Base-by-base conservation (phyloP, 2,888 invertebrate species). In the Boloria euphrosyne region DNA sequence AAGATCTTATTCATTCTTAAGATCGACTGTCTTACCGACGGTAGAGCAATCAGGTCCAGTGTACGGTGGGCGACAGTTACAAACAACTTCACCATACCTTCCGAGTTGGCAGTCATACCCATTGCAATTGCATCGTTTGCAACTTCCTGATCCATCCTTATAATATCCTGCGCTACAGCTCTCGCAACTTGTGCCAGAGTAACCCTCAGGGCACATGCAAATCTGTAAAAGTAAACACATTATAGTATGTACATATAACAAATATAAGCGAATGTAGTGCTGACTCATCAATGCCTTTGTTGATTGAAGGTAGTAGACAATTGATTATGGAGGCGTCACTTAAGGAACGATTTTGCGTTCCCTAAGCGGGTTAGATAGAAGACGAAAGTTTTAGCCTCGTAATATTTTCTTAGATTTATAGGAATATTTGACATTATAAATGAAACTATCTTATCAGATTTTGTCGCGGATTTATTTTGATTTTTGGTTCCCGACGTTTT, bases 131-230 rank as follows among this genome's bases (percentile, higher is more conserved):
- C 98, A 98, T 43, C 81, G 88, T 4, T 86, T 88, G 75, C 97
- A 96, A n/a, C 93, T 85, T 13, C 94, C 94, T 61, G 86, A 91
- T 0, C 85, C 84, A 74, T 96, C 95, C 66, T 95, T 94, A 83
- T 96, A 97, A 83, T 95, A 95, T 13, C 96, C 95, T 0, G 94
- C 80, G 0, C 93, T 87, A 78, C 97, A 97, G 6, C 81, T 87
- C 85, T 98, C 97, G 79, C 98, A 98, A 61, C 97, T 97, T 0
- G 95, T 94, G 63, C 98, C 98, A 13, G 89, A 89, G 78, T 97
- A 97, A 1, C 97, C 98, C 0, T 86, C 78, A 0, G 97, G 97
- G 80, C 98, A 98, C 60, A 94, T 90, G 82, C 98, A 99, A 53
- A 93, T 74, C 92, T 91, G 70, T 0, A 74, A 63, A 65, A 6